phyloP scores from a whole-genome alignment of 2,888 invertebrate species.

The Trachelus stipa region DNA sequence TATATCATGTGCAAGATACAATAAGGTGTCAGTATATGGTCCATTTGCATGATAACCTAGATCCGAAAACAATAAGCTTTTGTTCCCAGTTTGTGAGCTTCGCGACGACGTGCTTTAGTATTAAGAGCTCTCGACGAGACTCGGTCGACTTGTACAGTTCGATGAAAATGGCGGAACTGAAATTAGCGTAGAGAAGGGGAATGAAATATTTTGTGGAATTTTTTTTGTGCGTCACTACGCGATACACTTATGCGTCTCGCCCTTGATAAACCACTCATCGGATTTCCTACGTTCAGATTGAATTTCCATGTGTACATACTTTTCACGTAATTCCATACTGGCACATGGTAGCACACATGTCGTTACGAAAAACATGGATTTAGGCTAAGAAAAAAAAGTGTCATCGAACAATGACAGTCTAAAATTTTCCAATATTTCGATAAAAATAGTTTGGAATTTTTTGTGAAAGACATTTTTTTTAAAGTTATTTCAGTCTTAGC shows the following conservation, averaged over 20 bases:
- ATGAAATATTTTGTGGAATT: not conserved
- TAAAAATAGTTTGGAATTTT: not conserved
- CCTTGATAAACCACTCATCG: not conserved
- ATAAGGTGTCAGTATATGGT: conserved; percentile 33
- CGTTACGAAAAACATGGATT: not conserved
- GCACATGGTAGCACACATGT: too few species aligned
- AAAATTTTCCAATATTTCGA: not conserved
- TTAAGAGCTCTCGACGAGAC: conserved; percentile 6
- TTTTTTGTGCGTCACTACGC: not conserved
- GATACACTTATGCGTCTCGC: not conserved
- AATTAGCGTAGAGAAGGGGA: conserved; percentile 18
- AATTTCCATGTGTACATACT: not conserved
- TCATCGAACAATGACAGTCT: not conserved
- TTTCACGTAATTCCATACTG: not conserved
- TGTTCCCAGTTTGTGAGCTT: conserved; percentile 37
- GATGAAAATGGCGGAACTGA: conserved; percentile 20
- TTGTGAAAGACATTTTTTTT: not conserved
- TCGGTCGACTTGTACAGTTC: conserved; percentile 17
- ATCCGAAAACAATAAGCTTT: conserved; percentile 49
- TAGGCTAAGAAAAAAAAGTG: not conserved
- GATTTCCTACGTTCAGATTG: not conserved
- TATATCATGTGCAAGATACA: conserved; percentile 18
- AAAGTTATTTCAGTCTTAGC: not conserved
- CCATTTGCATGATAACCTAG: conserved; percentile 51
- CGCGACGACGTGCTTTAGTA: not conserved